Percentiles rank a stretch among this genome's conserved stretches.
phyloP scores from a whole-genome alignment of 2,797 vertebrate genomes.

The Hoplostethus mediterraneus region DNA sequence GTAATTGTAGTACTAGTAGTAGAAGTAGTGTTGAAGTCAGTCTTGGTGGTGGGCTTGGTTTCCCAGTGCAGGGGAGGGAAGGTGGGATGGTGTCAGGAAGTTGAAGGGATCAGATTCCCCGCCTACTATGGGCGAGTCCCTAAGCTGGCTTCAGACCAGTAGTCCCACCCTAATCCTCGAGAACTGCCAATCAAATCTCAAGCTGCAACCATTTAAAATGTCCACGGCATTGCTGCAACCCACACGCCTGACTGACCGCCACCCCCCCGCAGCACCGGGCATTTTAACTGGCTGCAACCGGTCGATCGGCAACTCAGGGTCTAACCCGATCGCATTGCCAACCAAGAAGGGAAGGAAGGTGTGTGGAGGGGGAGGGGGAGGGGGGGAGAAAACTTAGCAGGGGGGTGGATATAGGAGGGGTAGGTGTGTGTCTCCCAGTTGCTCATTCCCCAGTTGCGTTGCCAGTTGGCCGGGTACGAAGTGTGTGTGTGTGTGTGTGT shows the following conservation, averaged over 20 bases:
- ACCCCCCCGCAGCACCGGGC: slow-evolving; percentile 32
- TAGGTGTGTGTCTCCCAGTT: slow-evolving; percentile 26
- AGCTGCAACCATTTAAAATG: not conserved
- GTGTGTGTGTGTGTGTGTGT: slow-evolving; percentile 47
- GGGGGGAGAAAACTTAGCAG: not conserved
- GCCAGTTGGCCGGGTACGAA: slow-evolving; percentile 11
- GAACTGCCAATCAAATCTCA: not conserved
- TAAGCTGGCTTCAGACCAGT: too few relatives aligned
- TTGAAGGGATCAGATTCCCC: not conserved
- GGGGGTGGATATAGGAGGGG: not conserved
- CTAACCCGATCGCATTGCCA: slow-evolving; percentile 30
- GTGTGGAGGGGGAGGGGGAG: slow-evolving; percentile 47
- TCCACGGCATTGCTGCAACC: not conserved
- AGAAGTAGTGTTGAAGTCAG: slow-evolving; percentile 67
- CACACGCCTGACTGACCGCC: slow-evolving; percentile 36
- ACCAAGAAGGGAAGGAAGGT: slow-evolving; percentile 7
- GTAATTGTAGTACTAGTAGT: slow-evolving; percentile 74
- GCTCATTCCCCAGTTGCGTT: slow-evolving; percentile 38
- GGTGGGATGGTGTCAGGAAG: slow-evolving; percentile 21
- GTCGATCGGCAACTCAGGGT: slow-evolving; percentile 26
- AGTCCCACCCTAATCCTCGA: too few relatives aligned
- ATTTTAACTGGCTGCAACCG: slow-evolving; percentile 23
- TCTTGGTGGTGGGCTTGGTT: slow-evolving; percentile 55
- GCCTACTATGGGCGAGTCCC: not conserved
- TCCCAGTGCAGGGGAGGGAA: slow-evolving; percentile 38